Evolutionary conservation across 2,888 invertebrate genomes (phyloP).

Genomic region (Cinara cedri): DNA sequence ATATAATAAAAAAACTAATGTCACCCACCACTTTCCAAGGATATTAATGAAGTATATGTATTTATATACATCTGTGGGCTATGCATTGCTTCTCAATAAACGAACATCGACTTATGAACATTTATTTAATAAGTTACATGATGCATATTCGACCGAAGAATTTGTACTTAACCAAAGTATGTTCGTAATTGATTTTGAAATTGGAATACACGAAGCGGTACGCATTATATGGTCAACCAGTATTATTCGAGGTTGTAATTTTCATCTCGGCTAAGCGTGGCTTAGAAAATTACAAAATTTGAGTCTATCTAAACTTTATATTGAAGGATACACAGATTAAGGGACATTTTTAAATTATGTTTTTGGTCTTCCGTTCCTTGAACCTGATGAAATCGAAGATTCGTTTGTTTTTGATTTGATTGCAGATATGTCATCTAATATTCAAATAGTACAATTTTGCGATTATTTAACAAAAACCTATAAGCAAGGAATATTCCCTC

Average conservation of each 20-base stretch:
- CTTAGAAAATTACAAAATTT: background rate
- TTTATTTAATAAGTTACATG: background rate
- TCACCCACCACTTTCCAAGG: conserved; percentile 10
- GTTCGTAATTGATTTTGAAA: conserved; percentile 3
- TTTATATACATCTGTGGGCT: background rate
- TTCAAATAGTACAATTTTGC: background rate
- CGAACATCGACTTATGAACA: background rate
- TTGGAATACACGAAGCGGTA: background rate
- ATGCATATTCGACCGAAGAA: too few relatives aligned
- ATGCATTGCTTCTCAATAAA: conserved; percentile 7
- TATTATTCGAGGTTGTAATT: too few relatives aligned
- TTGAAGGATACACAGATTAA: background rate
- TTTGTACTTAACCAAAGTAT: background rate
- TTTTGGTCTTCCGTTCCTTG: background rate
- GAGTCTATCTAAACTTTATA: background rate
- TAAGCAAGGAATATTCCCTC: background rate
- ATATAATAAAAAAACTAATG: conserved; percentile 15
- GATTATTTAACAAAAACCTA: background rate
- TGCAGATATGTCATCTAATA: background rate
- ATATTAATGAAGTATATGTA: conserved; percentile 11
- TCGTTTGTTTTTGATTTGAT: background rate
- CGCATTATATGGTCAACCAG: too few relatives aligned
- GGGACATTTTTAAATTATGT: background rate
- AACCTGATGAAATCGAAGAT: background rate
- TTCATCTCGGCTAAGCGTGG: too few relatives aligned